phyloP scores from a whole-genome alignment of 2,113 vertebrate species.

The Indicator indicator region DNA sequence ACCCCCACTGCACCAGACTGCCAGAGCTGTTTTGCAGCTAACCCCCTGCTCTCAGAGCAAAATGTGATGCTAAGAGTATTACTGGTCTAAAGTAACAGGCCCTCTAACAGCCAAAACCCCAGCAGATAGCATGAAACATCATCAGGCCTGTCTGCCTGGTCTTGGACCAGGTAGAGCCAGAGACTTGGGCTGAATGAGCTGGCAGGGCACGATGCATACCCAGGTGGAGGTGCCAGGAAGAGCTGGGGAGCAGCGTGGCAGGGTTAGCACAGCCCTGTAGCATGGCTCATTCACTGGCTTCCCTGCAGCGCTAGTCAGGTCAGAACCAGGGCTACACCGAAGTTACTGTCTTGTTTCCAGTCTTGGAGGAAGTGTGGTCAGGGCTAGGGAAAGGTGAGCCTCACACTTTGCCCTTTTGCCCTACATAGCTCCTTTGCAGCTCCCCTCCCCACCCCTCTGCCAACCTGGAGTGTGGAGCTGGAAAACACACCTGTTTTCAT shows the following conservation, averaged over 20 bases:
- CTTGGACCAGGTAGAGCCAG: neutral
- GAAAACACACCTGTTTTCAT: neutral
- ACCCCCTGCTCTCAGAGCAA: neutral
- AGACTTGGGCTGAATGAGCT: fast-evolving
- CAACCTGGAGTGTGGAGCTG: fast-evolving
- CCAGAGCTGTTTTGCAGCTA: neutral
- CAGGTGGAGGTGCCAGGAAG: fast-evolving
- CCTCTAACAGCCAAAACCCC: neutral
- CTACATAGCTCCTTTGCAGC: neutral
- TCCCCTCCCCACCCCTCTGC: neutral
- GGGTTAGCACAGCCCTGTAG: fast-evolving
- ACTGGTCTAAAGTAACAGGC: neutral
- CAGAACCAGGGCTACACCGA: neutral
- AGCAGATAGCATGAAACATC: neutral
- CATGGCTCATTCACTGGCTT: fast-evolving
- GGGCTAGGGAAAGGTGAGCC: neutral
- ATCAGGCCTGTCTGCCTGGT: neutral
- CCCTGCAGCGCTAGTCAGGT: neutral
- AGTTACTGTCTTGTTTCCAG: neutral
- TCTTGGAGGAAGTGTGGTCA: neutral
- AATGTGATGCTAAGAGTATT: neutral
- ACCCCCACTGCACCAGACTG: neutral
- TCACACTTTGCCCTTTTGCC: neutral
- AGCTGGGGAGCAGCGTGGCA: neutral
- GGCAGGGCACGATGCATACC: fast-evolving